phyloP scores from a whole-genome alignment of 2,888 invertebrate species.

The Tachystola acroxantha region DNA sequence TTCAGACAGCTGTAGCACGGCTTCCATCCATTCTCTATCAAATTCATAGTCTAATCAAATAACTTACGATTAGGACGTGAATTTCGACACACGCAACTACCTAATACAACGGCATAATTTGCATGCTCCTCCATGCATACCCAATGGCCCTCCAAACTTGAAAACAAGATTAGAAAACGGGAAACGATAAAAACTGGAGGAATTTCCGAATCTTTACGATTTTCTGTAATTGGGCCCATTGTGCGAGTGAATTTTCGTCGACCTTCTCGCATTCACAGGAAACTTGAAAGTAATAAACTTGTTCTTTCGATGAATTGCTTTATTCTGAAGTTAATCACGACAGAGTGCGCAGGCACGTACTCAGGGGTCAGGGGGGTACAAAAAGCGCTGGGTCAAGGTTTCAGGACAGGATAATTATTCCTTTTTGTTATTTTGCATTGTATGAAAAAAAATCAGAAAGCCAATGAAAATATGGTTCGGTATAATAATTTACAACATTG shows the following conservation, averaged over 20 bases:
- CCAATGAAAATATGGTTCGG: too few relatives aligned
- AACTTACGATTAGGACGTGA: not conserved
- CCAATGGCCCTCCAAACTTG: conserved; percentile 10
- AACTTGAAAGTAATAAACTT: conserved; percentile 65
- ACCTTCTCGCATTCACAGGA: conserved; percentile 43
- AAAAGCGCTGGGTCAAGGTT: too few relatives aligned
- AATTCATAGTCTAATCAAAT: too few relatives aligned
- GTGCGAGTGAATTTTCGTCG: conserved; percentile 43
- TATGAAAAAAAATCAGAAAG: too few relatives aligned
- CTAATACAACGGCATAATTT: conserved; percentile 8
- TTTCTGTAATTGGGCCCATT: conserved; percentile 59
- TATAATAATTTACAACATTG: too few relatives aligned
- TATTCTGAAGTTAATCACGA: conserved; percentile 59
- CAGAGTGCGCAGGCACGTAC: conserved; percentile 15
- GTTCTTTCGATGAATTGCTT: conserved; percentile 60
- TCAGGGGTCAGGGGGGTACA: too few relatives aligned
- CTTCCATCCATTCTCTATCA: too few relatives aligned
- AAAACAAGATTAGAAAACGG: conserved; percentile 32
- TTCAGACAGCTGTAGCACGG: too few relatives aligned
- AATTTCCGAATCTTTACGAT: conserved; percentile 44
- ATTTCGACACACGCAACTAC: not conserved
- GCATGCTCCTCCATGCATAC: conserved; percentile 1
- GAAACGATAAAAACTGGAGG: conserved; percentile 37
- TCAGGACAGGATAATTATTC: too few relatives aligned
- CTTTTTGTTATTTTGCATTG: too few relatives aligned